phyloP scores from a whole-genome alignment of 2,888 invertebrate species.

The Hemistola chrysoprasaria region DNA sequence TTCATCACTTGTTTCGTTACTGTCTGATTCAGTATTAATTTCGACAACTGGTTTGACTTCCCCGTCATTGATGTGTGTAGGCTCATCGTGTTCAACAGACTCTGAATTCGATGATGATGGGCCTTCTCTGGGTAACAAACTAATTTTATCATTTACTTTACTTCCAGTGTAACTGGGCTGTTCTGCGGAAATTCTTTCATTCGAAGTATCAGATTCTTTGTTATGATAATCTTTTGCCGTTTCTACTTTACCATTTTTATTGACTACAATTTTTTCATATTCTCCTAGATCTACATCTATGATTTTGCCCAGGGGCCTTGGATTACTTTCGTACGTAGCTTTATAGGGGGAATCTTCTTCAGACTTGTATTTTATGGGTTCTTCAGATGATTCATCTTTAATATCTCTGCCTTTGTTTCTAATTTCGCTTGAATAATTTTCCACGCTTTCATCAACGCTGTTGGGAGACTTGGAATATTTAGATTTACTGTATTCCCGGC shows the following conservation, averaged over 20 bases:
- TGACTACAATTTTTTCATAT: constrained; percentile 51
- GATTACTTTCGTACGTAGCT: background rate
- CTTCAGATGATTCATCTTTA: constrained; percentile 18
- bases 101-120: constrained; percentile 29
- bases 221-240: constrained; percentile 40
- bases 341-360: constrained; percentile 1
- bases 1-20: constrained; percentile 43
- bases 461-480: constrained; percentile 14
- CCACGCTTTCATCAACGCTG: constrained; percentile 25
- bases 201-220: constrained; percentile 27
- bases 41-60: constrained; percentile 72
- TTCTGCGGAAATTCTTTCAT: constrained; percentile 26
- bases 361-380: constrained; percentile 13
- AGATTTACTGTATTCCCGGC: constrained; percentile 18
- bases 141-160: constrained; percentile 25
- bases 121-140: constrained; percentile 27
- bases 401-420: background rate
- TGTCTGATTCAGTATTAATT: constrained; percentile 52
- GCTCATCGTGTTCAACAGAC: constrained; percentile 36
- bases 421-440: constrained; percentile 18
- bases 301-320: constrained; percentile 31
- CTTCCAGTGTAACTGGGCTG: constrained; percentile 22
- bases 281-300: constrained; percentile 54
- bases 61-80: constrained; percentile 55
- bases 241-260: constrained; percentile 48